Evolutionary conservation across 2,888 invertebrate species (phyloP).

Genomic region (Apeira syringaria): DNA sequence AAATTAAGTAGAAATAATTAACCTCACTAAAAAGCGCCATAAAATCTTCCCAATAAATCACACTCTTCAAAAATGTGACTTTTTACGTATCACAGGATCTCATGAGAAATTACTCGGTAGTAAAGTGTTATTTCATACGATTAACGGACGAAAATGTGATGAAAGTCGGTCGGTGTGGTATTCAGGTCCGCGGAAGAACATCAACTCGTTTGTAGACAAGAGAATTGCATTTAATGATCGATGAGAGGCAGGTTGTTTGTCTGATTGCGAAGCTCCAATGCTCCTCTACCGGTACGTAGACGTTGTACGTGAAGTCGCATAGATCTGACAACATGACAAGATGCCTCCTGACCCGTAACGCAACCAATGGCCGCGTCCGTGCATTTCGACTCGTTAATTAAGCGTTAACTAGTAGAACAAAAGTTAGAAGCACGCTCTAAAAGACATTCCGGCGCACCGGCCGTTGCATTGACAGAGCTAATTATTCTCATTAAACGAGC

Average conservation of each 20-base stretch:
- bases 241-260: constrained; percentile 51
- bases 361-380: constrained; percentile 35
- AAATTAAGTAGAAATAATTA: neutral
- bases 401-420: constrained; percentile 56
- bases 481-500: constrained; percentile 78
- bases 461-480: constrained; percentile 61
- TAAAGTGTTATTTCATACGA: constrained; percentile 44
- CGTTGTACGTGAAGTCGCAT: constrained; percentile 43
- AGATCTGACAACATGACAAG: constrained; percentile 27
- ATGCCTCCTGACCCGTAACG: constrained; percentile 40
- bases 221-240: constrained; percentile 50
- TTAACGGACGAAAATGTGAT: constrained; percentile 60
- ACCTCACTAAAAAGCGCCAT: constrained; percentile 54
- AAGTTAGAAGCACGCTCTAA: constrained; percentile 46
- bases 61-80: constrained; percentile 46
- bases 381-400: constrained; percentile 51
- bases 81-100: constrained; percentile 52
- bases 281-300: constrained; percentile 38
- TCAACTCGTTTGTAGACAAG: constrained; percentile 38
- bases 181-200: constrained; percentile 47
- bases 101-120: constrained; percentile 46
- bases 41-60: constrained; percentile 45
- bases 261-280: constrained; percentile 48
- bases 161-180: constrained; percentile 50
- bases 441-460: constrained; percentile 48